Evolutionary conservation across 2,888 invertebrate species (phyloP).

Genomic region (Sinelater perroti): DNA sequence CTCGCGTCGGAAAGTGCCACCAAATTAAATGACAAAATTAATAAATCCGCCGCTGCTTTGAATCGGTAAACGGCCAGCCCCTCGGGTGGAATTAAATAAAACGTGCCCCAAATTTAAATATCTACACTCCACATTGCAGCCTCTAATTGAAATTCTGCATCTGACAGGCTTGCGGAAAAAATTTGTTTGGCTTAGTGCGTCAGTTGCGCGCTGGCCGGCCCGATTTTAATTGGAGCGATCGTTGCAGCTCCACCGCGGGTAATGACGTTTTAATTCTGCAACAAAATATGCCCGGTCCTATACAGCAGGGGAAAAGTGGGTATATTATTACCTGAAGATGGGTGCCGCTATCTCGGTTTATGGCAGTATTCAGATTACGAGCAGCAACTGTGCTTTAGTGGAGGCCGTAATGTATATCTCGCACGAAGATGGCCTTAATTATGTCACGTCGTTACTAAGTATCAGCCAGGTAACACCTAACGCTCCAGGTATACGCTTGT

Average conservation of each 20-base stretch:
- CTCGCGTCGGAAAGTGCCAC: background rate
- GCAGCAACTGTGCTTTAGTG: conserved; percentile 6
- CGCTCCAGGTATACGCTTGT: too few relatives aligned
- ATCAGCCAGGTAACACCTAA: conserved; percentile 5
- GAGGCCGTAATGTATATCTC: background rate
- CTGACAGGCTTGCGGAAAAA: too few relatives aligned
- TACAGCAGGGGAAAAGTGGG: background rate
- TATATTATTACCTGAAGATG: conserved; percentile 13
- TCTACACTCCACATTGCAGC: background rate
- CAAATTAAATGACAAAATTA: background rate
- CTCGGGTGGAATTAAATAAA: conserved; percentile 10
- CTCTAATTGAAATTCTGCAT: conserved; percentile 13
- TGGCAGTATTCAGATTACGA: conserved; percentile 13
- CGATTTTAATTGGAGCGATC: too few relatives aligned
- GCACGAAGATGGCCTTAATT: conserved; percentile 5
- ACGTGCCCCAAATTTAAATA: conserved; percentile 7
- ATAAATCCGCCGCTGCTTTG: background rate
- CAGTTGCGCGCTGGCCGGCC: too few relatives aligned
- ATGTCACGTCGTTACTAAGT: conserved; percentile 3
- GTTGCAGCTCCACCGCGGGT: too few relatives aligned
- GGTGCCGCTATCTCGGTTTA: conserved; percentile 7
- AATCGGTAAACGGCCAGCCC: conserved; percentile 4
- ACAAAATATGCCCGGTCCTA: conserved; percentile 2
- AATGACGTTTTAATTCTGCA: background rate
- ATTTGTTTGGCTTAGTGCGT: too few relatives aligned